These are phyloP conservation scores for Neoaliturus tenellus DNA, from an alignment of 2,888 invertebrate genomes.

Conservation along the genomic window DNA sequence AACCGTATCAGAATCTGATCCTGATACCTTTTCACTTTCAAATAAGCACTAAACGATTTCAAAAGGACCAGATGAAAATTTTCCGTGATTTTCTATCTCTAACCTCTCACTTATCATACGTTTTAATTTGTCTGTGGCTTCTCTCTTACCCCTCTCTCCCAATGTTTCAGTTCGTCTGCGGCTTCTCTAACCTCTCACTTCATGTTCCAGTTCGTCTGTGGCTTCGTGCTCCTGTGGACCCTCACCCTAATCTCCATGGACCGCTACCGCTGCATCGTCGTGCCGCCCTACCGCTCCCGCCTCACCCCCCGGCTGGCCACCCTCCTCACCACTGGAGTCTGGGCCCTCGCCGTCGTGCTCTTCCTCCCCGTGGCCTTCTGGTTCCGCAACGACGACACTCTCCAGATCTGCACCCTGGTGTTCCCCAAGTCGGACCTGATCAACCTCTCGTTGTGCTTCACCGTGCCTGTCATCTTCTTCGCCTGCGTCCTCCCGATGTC, in stretches of 20 bases:
- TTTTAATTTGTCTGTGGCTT: constrained; percentile 69
- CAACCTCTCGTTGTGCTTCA: constrained; percentile 74
- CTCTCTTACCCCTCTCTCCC: constrained; percentile 63
- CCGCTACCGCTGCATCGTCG: constrained; percentile 75
- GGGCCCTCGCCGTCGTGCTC: constrained; percentile 73
- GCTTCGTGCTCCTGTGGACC: constrained; percentile 77
- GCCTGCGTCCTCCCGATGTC: constrained; percentile 76
- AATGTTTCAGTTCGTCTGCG: constrained; percentile 75
- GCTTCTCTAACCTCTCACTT: too few species aligned
- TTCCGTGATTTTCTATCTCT: too few species aligned
- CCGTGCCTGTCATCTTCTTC: constrained; percentile 73
- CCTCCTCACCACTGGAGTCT: constrained; percentile 72
- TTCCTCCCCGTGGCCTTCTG: constrained; percentile 75
- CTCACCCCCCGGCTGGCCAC: constrained; percentile 73
- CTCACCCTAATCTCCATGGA: constrained; percentile 77
- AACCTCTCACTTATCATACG: too few species aligned
- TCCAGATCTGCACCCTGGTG: constrained; percentile 74
- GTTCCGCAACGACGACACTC: constrained; percentile 71
- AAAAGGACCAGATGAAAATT: too few species aligned
- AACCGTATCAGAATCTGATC: too few species aligned
- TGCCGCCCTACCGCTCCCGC: constrained; percentile 76
- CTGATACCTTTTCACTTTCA: too few species aligned
- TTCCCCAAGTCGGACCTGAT: constrained; percentile 74
- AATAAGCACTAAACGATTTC: too few species aligned
- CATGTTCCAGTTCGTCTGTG: constrained; percentile 75